phyloP scores from a whole-genome alignment of 2,888 invertebrate species.

The Drosophila fulvimacula region DNA sequence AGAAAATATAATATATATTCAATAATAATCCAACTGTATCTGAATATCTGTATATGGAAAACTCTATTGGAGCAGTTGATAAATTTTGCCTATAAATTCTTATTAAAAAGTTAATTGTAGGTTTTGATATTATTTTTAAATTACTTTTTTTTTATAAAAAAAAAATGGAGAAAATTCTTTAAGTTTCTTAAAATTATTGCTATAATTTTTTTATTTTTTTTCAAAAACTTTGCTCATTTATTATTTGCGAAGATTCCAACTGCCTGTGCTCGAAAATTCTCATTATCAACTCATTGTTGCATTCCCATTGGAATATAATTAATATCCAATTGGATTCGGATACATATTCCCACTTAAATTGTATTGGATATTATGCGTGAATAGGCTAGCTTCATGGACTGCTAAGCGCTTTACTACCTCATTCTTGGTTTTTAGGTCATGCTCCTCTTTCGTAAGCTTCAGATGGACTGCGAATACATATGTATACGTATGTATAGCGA shows the following conservation, averaged over 20 bases:
- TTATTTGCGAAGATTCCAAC: background rate
- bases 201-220: background rate
- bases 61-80: too few species aligned
- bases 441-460: conserved; percentile 50
- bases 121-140: too few species aligned
- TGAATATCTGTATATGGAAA: too few species aligned
- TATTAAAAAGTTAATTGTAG: background rate
- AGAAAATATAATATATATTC: too few species aligned
- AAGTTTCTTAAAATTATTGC: background rate
- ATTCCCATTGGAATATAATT: background rate
- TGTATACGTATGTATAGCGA: conserved; percentile 28
- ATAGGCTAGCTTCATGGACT: conserved; percentile 17
- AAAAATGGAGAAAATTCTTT: background rate
- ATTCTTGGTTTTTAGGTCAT: conserved; percentile 61
- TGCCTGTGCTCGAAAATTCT: background rate
- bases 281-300: background rate
- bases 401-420: conserved; percentile 22
- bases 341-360: conserved; percentile 5
- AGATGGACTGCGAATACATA: conserved; percentile 29
- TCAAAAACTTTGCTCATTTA: background rate
- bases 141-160: too few species aligned
- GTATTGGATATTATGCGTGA: conserved; percentile 7
- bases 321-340: background rate
- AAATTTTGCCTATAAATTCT: too few species aligned
- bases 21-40: too few species aligned